phyloP scores from a whole-genome alignment of 1,140 invertebrate genomes.

The Galendromus occidentalis region DNA sequence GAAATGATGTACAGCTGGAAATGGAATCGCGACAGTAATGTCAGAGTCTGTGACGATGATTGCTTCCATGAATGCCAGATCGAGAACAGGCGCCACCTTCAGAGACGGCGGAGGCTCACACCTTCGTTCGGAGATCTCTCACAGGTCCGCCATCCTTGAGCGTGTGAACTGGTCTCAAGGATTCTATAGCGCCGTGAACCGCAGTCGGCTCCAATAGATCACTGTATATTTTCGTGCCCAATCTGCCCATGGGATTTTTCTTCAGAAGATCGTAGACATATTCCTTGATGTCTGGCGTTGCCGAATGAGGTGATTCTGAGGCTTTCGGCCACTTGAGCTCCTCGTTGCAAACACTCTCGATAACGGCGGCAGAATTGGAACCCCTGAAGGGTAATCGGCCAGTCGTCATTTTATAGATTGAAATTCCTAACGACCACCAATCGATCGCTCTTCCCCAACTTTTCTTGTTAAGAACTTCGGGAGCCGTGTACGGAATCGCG shows the following conservation, averaged over 20 bases:
- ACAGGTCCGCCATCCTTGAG: not conserved
- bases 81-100: not conserved
- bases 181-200: not conserved
- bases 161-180: not conserved
- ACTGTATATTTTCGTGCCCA: not conserved
- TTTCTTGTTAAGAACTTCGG: not conserved
- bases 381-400: not conserved
- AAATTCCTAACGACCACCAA: not conserved
- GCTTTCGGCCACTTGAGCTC: not conserved
- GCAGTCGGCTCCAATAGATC: not conserved
- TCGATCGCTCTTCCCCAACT: not conserved
- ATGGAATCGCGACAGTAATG: not conserved
- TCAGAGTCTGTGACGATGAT: not conserved
- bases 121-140: not conserved
- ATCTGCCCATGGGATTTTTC: not conserved
- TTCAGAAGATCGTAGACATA: conserved; percentile 5
- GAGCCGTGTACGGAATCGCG: not conserved
- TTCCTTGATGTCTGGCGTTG: not conserved
- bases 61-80: not conserved
- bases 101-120: not conserved
- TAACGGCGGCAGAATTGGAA: not conserved
- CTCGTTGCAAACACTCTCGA: not conserved
- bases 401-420: not conserved
- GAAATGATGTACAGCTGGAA: not conserved
- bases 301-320: not conserved